These are phyloP conservation scores for Brachymystax lenok DNA, from an alignment of 2,797 vertebrate species.

Conservation along the genomic window DNA sequence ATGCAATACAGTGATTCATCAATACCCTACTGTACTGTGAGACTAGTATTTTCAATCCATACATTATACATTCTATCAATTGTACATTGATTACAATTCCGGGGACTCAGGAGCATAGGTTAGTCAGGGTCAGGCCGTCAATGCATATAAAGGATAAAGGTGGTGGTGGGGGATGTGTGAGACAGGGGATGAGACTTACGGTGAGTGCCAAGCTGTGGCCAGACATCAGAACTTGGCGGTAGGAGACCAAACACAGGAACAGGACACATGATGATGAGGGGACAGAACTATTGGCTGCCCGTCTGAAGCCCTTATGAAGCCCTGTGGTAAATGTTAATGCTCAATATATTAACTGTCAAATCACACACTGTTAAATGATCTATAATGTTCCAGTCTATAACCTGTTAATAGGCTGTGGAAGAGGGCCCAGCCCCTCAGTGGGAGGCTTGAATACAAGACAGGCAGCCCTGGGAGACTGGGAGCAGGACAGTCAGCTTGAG, in stretches of 20 bases:
- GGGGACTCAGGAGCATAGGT: not conserved
- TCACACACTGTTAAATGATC: constrained; percentile 5
- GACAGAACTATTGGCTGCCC: not conserved
- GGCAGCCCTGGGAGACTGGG: constrained; percentile 29
- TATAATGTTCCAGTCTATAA: constrained; percentile 23
- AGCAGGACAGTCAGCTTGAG: constrained; percentile 25
- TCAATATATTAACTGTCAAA: not conserved
- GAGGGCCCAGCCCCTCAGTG: constrained; percentile 39
- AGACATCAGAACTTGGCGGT: no score
- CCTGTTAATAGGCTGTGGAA: constrained; percentile 46
- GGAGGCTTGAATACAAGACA: constrained; percentile 43
- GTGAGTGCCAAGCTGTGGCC: no score
- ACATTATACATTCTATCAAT: not conserved
- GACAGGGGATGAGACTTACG: not conserved
- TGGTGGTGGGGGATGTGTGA: not conserved
- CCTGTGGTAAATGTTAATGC: not conserved
- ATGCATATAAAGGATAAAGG: not conserved
- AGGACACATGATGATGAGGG: not conserved
- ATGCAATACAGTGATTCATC: not conserved
- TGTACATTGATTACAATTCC: not conserved
- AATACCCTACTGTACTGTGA: not conserved
- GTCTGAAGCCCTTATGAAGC: not conserved
- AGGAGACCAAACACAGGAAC: not conserved
- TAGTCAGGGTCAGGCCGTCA: not conserved
- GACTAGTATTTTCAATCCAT: not conserved